Evolutionary conservation across 2,113 vertebrate species (phyloP), one percentile per base, ranked within the genome.

Genomic region (Sorex araneus): DNA sequence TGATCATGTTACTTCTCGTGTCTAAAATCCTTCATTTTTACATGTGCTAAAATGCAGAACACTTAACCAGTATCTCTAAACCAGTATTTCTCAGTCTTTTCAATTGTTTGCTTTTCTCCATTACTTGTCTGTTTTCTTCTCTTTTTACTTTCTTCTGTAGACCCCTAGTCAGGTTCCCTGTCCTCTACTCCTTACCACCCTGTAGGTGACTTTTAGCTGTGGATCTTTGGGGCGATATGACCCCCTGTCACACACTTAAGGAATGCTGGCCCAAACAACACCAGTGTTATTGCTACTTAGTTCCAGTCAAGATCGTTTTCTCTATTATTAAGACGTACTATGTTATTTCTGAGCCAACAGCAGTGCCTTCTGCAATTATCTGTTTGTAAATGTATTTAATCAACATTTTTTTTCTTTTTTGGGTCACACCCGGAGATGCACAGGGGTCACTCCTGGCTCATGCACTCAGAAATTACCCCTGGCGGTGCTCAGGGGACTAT

Each of bases 341-440:
- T 70, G 11, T 70, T 43, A 90, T 84, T 79, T 76, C 40, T 74
- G 74, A 90, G 43, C 23, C 45, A 80, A 88, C 28, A 19, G 6
- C n/a, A 90, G 43, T 47, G 8, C 18, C 30, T 6, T 79, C 54
- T 74, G 8, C 36, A 64, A 45, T 81, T 75, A 80, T 90, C 25
- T 84, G 21, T 50, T 54, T 71, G 32, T n/a, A 77, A 80, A 71
- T 25, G 75, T 32, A 16, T n/a, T 75, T 69, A 79, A 18, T 30
- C 40, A 84, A n/a, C 18, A 60, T 60, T 60, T 81, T 87, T 89
- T 84, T n/a, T n/a, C n/a, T n/a, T n/a, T n/a, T n/a, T n/a, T n/a
- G n/a, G n/a, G n/a, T n/a, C n/a, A n/a, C n/a, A n/a, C n/a, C n/a
- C n/a, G n/a, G n/a, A n/a, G n/a, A n/a, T n/a, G n/a, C n/a, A n/a